A percentile compares a stretch with the other conserved stretches of the same genome.
Evolutionary conservation across 53 echinoderm and acorn worm genomes (phyloP).

Genomic region (Zoroaster sp.): DNA sequence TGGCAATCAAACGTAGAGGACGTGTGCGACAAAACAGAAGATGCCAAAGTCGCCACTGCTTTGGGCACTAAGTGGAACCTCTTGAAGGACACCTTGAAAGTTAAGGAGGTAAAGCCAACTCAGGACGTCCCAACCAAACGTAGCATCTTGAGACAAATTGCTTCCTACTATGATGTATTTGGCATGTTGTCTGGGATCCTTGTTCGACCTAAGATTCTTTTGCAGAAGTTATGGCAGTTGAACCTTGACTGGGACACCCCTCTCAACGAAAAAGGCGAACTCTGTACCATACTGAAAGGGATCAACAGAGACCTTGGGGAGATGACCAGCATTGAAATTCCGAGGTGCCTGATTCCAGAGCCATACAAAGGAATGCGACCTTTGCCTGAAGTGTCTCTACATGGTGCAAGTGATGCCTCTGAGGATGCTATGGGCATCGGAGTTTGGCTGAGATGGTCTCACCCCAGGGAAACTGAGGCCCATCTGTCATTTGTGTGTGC

Average conservation of each 20-base stretch:
- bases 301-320: constrained; percentile 54
- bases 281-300: background rate
- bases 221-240: too few relatives aligned
- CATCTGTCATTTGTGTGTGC: too few relatives aligned
- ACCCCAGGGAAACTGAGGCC: too few relatives aligned
- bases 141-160: constrained; percentile 45
- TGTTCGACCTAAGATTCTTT: constrained; percentile 71
- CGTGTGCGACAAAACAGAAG: too few relatives aligned
- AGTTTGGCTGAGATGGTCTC: constrained; percentile 74
- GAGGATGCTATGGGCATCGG: constrained; percentile 83
- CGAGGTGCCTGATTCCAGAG: too few relatives aligned
- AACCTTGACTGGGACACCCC: constrained; percentile 74
- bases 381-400: constrained; percentile 79
- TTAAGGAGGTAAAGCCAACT: constrained; percentile 19
- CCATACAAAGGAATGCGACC: too few relatives aligned
- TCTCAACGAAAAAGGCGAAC: constrained; percentile 13
- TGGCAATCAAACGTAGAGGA: too few relatives aligned
- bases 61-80: constrained; percentile 47
- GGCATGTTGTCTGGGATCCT: constrained; percentile 73
- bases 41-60: constrained; percentile 35
- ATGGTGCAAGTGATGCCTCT: constrained; percentile 80
- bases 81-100: constrained; percentile 50
- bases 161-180: constrained; percentile 78
- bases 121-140: constrained; percentile 39
- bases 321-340: too few relatives aligned